Conservation (phyloP, 2,888 invertebrate genomes). For the Frankliniella intonsa region DNA sequence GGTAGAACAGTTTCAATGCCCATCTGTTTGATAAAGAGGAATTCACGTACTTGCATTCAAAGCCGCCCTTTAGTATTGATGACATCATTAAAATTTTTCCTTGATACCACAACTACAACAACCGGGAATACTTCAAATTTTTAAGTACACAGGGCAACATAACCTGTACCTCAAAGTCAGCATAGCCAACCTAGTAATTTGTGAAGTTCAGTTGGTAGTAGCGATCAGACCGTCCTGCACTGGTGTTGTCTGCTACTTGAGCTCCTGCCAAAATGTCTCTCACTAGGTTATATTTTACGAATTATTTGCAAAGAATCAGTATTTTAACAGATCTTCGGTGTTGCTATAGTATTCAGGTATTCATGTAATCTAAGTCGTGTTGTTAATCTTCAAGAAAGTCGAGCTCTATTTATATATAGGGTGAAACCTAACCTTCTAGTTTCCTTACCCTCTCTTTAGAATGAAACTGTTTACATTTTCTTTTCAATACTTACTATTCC, state of each 20-base stretch:
- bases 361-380: neutral
- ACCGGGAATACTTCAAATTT: neutral
- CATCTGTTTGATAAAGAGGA: no score
- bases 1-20: no score
- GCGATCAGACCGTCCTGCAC: neutral
- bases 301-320: constrained; percentile 3
- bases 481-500: neutral
- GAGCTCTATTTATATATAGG: neutral
- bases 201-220: neutral
- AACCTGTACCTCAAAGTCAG: neutral
- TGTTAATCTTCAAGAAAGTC: neutral
- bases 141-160: neutral
- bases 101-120: neutral
- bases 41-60: neutral
- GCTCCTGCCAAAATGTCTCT: neutral
- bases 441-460: neutral
- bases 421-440: neutral
- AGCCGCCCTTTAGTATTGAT: neutral
- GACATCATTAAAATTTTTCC: neutral
- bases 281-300: neutral
- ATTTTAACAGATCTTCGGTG: neutral
- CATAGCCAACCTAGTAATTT: neutral
- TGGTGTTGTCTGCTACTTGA: neutral
- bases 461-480: neutral
- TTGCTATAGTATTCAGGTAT: constrained; percentile 2